Evolutionary conservation across 2,888 invertebrate species (phyloP).

Genomic region (Peribatodes rhomboidaria): DNA sequence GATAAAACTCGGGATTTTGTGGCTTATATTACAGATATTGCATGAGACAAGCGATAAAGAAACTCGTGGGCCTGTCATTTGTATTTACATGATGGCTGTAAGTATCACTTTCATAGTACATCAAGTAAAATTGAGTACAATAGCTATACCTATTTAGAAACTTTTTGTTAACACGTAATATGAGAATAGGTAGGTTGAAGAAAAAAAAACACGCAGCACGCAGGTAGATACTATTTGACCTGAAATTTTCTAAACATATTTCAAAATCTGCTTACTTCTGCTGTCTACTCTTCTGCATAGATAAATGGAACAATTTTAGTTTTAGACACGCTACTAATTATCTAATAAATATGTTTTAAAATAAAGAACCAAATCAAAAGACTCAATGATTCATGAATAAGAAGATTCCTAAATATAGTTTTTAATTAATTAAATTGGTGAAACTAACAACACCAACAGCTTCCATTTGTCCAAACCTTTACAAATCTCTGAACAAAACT

Average conservation of each 20-base stretch:
- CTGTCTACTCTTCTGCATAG: too few species aligned
- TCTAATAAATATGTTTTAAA: too few species aligned
- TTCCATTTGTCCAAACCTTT: neutral
- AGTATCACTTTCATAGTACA: conserved; percentile 6
- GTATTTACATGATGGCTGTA: conserved; percentile 25
- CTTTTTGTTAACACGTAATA: too few species aligned
- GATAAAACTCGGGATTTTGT: conserved; percentile 30
- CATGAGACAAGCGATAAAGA: conserved; percentile 16
- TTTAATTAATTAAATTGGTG: neutral
- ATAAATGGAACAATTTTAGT: too few species aligned
- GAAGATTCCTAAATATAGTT: too few species aligned
- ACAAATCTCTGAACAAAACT: neutral
- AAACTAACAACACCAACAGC: neutral
- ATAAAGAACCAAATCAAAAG: too few species aligned
- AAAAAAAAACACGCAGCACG: too few species aligned
- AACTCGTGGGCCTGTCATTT: conserved; percentile 13
- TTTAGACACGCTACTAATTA: too few species aligned
- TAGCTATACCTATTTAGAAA: neutral
- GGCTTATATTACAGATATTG: conserved; percentile 26
- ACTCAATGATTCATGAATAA: neutral
- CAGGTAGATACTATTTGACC: too few species aligned
- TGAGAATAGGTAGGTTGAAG: too few species aligned
- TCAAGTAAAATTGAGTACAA: conserved; percentile 16
- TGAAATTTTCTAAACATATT: too few species aligned
- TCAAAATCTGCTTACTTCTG: neutral